Evolutionary conservation across 2,888 invertebrate species (phyloP).

Genomic region (Drosophila sordidula): DNA sequence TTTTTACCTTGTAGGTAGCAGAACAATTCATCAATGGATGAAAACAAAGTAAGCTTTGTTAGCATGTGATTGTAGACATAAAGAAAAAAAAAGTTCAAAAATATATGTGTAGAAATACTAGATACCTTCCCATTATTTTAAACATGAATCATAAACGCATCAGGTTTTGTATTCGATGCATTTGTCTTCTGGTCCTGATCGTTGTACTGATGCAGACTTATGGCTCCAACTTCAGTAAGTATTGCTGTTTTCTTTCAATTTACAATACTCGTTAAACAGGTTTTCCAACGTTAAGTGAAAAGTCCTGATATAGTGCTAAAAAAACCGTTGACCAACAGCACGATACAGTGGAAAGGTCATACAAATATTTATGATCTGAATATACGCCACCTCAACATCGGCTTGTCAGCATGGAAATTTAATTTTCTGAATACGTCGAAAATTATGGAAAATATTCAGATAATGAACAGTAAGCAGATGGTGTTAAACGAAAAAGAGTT

Average conservation of each 20-base stretch:
- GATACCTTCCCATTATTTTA: too few relatives aligned
- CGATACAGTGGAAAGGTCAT: neutral
- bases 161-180: neutral
- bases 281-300: neutral
- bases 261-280: neutral
- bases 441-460: constrained; percentile 12
- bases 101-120: neutral
- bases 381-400: too few relatives aligned
- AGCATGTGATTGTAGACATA: neutral
- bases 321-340: neutral
- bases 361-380: too few relatives aligned
- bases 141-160: neutral
- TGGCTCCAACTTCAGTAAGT: neutral
- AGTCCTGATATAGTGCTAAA: neutral
- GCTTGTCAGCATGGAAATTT: neutral
- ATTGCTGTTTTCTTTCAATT: neutral
- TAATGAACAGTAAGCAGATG: constrained; percentile 91
- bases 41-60: neutral
- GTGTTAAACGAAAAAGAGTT: constrained; percentile 95
- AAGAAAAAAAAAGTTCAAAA: neutral
- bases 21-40: neutral
- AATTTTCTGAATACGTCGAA: neutral
- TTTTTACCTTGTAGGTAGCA: neutral
- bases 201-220: neutral
- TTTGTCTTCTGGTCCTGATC: neutral